Evolutionary conservation across 2,888 invertebrate species (phyloP).

Genomic region (Chesias legatella): DNA sequence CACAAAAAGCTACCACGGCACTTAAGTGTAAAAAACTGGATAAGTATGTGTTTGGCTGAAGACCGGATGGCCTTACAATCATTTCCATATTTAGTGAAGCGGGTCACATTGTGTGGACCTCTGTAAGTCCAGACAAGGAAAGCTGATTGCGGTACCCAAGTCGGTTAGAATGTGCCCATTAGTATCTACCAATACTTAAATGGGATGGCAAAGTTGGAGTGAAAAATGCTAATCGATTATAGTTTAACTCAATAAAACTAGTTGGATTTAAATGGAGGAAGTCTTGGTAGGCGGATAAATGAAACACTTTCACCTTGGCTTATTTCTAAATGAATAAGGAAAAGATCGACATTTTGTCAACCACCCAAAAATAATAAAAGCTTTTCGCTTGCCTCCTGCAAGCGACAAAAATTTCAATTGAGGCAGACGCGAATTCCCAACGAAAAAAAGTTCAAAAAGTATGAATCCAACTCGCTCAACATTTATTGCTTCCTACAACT

Average conservation of each 20-base stretch:
- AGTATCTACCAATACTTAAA: slow-evolving; percentile 26
- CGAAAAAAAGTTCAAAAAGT: slow-evolving; percentile 31
- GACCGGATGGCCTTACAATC: slow-evolving; percentile 57
- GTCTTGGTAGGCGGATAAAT: no score
- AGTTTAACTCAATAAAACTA: slow-evolving; percentile 9
- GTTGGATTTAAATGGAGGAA: no score
- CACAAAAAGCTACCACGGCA: slow-evolving; percentile 7
- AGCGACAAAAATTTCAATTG: slow-evolving; percentile 8
- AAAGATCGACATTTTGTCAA: slow-evolving; percentile 3
- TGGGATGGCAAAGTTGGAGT: slow-evolving; percentile 17
- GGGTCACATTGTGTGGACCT: slow-evolving; percentile 61
- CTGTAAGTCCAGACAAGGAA: slow-evolving; percentile 48
- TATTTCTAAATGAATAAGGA: slow-evolving; percentile 15
- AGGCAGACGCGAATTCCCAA: slow-evolving; percentile 11
- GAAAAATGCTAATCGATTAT: slow-evolving; percentile 21
- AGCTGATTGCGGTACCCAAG: slow-evolving; percentile 55
- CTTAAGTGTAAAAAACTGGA: slow-evolving; percentile 31
- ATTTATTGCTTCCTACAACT: slow-evolving; percentile 47
- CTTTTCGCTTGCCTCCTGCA: background rate
- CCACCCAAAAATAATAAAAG: background rate
- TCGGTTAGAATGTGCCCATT: slow-evolving; percentile 41
- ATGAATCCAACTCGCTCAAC: slow-evolving; percentile 39
- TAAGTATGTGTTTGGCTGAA: slow-evolving; percentile 28
- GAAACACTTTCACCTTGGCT: slow-evolving; percentile 11
- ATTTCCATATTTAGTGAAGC: slow-evolving; percentile 70